phyloP scores from a whole-genome alignment of 2,113 vertebrate species.

The Anas platyrhynchos region DNA sequence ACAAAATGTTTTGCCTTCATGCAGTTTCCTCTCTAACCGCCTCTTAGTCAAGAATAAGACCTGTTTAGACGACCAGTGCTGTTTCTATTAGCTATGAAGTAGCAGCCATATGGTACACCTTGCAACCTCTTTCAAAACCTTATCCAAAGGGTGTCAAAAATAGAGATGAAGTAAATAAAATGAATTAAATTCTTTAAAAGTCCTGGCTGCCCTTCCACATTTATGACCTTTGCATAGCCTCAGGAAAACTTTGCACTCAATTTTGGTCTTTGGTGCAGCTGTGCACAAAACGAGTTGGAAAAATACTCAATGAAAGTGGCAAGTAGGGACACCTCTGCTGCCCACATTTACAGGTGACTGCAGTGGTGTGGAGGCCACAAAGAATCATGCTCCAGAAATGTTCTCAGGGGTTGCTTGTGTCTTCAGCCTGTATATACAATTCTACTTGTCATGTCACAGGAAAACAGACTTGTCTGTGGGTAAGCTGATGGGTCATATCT shows the following conservation, averaged over 20 bases:
- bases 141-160: neutral
- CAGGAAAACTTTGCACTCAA: neutral
- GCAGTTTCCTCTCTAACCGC: neutral
- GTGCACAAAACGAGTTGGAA: neutral
- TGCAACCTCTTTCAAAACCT: neutral
- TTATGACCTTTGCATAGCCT: neutral
- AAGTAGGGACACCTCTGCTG: accelerated
- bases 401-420: accelerated
- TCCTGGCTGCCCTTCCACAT: neutral
- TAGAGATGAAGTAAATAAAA: neutral
- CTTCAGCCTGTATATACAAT: neutral
- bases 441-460: neutral
- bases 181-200: neutral
- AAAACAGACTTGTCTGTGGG: neutral
- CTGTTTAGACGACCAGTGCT: neutral
- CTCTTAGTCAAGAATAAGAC: neutral
- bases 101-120: neutral
- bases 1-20: neutral
- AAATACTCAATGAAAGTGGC: neutral
- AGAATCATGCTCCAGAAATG: neutral
- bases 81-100: neutral
- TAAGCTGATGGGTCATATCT: neutral
- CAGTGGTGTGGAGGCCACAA: neutral
- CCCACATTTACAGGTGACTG: accelerated
- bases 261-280: neutral